Conservation (phyloP, 2,797 vertebrate species). For the Otus scops region DNA sequence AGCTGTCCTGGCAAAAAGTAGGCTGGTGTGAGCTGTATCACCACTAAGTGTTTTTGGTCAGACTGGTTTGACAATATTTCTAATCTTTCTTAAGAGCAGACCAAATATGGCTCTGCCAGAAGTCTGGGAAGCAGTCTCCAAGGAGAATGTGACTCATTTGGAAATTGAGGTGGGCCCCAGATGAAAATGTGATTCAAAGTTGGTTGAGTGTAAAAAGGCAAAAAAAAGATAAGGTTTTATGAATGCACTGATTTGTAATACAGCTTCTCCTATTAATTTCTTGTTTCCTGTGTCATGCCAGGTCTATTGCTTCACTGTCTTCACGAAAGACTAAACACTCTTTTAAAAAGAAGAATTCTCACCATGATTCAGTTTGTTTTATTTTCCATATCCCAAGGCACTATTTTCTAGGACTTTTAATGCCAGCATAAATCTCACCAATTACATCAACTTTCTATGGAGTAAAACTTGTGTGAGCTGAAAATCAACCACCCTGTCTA, state of each 20-base stretch:
- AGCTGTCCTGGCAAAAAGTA: not conserved
- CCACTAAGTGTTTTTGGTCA: constrained; percentile 18
- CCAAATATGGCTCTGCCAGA: constrained; percentile 28
- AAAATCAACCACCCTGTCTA: constrained; percentile 1
- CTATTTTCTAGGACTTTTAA: constrained; percentile 29
- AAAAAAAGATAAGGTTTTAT: constrained; percentile 32
- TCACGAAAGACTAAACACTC: constrained; percentile 12
- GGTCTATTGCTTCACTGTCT: not conserved
- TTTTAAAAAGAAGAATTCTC: constrained; percentile 32
- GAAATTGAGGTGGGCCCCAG: constrained; percentile 18
- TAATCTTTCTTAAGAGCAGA: constrained; percentile 46
- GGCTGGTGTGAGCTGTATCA: constrained; percentile 13
- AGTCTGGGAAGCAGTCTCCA: constrained; percentile 31
- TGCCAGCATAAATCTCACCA: constrained; percentile 42
- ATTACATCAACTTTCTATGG: constrained; percentile 38
- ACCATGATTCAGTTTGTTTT: constrained; percentile 17
- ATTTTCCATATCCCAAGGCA: constrained; percentile 41
- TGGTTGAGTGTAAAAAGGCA: not conserved
- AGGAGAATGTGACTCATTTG: constrained; percentile 41
- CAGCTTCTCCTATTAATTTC: not conserved
- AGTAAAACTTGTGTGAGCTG: constrained; percentile 33
- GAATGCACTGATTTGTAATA: not conserved
- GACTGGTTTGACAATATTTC: constrained; percentile 31
- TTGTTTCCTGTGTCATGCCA: not conserved
- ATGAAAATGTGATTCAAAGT: constrained; percentile 23